phyloP scores from a whole-genome alignment of 2,888 invertebrate genomes.

The Drosophila prostipennis region DNA sequence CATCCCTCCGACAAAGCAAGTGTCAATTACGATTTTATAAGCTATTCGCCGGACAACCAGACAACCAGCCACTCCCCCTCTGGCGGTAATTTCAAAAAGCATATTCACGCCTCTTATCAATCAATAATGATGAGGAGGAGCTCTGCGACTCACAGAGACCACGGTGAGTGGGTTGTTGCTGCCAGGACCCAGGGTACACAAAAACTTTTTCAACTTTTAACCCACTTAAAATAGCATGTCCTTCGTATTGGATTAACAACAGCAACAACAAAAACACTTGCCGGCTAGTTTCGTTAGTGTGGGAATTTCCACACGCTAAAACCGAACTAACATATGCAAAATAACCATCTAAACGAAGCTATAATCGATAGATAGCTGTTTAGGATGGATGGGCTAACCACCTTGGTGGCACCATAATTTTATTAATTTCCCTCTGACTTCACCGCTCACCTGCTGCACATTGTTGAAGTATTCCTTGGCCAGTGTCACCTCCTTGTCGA shows the following conservation, averaged over 20 bases:
- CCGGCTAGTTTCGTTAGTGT: constrained; percentile 38
- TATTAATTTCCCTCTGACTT: constrained; percentile 5
- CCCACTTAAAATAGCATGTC: constrained; percentile 80
- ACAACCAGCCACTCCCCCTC: not conserved
- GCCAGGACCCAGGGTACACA: constrained; percentile 13
- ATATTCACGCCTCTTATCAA: constrained; percentile 50
- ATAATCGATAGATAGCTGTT: constrained; percentile 68
- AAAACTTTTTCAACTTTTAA: constrained; percentile 74
- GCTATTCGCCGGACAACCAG: constrained; percentile 3
- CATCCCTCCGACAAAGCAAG: not conserved
- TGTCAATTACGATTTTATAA: constrained; percentile 36
- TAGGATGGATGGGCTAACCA: not conserved
- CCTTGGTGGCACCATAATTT: constrained; percentile 10
- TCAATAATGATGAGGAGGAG: constrained; percentile 55
- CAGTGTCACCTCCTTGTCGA: constrained; percentile 86
- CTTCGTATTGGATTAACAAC: constrained; percentile 69
- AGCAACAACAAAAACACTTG: constrained; percentile 14
- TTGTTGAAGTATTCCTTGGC: constrained; percentile 88
- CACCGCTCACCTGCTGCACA: constrained; percentile 89
- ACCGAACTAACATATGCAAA: constrained; percentile 40
- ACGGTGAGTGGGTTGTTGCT: constrained; percentile 20
- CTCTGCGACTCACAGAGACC: not conserved
- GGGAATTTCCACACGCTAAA: constrained; percentile 69
- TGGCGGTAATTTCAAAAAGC: not conserved
- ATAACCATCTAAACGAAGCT: constrained; percentile 24